Conservation (phyloP, 2,797 vertebrate genomes). For the Oreonectes daqikongensis region DNA sequence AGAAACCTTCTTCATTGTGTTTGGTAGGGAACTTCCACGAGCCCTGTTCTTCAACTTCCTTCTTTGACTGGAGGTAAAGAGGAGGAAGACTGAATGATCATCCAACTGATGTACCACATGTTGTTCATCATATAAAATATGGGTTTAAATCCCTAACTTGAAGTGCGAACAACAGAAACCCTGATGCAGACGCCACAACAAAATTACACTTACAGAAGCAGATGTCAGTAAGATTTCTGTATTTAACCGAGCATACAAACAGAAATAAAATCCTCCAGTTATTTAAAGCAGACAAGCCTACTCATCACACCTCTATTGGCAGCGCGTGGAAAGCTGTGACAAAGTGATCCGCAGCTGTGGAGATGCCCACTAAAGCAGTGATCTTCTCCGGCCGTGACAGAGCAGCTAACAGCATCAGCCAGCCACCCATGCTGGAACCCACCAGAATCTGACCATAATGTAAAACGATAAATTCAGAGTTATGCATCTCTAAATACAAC, state of each 20-base stretch:
- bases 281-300: not conserved
- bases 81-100: conserved; percentile 16
- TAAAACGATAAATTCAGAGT: too few species aligned
- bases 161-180: too few species aligned
- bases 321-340: conserved; percentile 85
- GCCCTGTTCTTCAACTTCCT: conserved; percentile 87
- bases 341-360: conserved; percentile 86
- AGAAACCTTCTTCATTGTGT: conserved; percentile 80
- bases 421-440: conserved; percentile 92
- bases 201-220: not conserved
- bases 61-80: conserved; percentile 72
- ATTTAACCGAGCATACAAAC: not conserved
- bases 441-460: conserved; percentile 83
- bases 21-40: conserved; percentile 83
- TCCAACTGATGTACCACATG: not conserved
- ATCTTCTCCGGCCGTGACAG: conserved; percentile 89
- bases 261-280: not conserved
- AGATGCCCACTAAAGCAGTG: conserved; percentile 88
- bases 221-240: not conserved
- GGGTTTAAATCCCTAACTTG: too few species aligned
- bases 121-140: too few species aligned
- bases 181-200: not conserved
- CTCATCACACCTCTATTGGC: conserved; percentile 82
- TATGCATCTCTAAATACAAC: too few species aligned
- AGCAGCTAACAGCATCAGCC: conserved; percentile 95